These are phyloP conservation scores for Aphidius colemani DNA, from an alignment of 2,888 invertebrate species.

Conservation along the genomic window DNA sequence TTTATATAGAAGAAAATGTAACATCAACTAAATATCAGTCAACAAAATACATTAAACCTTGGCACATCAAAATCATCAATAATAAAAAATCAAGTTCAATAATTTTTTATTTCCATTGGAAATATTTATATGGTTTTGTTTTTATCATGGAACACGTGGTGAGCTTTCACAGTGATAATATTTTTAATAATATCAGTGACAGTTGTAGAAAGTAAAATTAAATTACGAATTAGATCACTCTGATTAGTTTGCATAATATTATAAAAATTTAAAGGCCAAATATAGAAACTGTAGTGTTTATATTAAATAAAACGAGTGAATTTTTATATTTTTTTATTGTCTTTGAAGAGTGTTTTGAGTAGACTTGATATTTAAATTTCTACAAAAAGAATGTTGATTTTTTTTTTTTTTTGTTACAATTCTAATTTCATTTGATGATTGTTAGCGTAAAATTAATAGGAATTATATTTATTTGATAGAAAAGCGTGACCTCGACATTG, in stretches of 20 bases:
- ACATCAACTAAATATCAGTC: constrained; percentile 40
- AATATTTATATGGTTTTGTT: neutral
- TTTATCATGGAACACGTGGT: constrained; percentile 47
- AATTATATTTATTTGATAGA: constrained; percentile 22
- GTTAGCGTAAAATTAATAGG: constrained; percentile 21
- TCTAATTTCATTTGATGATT: too few relatives aligned
- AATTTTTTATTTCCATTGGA: constrained; percentile 16
- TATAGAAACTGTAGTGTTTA: too few relatives aligned
- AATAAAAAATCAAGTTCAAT: constrained; percentile 25
- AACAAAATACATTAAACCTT: constrained; percentile 1
- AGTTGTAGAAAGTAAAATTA: too few relatives aligned
- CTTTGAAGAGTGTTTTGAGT: too few relatives aligned
- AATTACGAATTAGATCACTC: too few relatives aligned
- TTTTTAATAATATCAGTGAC: neutral
- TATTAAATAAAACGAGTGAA: neutral
- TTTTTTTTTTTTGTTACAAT: too few relatives aligned
- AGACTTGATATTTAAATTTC: neutral
- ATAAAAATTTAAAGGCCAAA: too few relatives aligned
- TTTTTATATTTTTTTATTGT: too few relatives aligned
- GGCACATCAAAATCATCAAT: constrained; percentile 17
- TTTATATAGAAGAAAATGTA: constrained; percentile 47
- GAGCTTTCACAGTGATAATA: constrained; percentile 36
- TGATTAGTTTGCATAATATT: too few relatives aligned
- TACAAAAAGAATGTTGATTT: neutral
- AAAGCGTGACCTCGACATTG: constrained; percentile 24